Conservation (phyloP, 2,888 invertebrate species). For the Hypselothyrea guttata region DNA sequence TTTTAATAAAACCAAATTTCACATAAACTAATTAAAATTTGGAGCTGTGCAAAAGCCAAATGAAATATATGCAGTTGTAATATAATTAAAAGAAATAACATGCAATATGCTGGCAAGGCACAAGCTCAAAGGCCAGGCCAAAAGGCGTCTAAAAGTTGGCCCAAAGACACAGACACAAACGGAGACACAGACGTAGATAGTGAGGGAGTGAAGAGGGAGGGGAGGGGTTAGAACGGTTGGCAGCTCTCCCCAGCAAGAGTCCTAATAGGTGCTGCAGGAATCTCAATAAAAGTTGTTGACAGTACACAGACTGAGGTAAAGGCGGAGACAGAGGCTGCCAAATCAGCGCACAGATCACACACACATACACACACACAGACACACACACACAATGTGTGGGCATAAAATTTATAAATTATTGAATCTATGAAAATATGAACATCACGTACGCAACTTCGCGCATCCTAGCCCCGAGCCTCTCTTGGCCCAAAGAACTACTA, state of each 20-base stretch:
- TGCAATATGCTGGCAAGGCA: no score
- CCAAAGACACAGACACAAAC: no score
- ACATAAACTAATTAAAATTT: no score
- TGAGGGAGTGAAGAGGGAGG: background rate
- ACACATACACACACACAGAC: constrained; percentile 14
- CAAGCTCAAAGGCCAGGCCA: background rate
- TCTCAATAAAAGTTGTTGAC: constrained; percentile 64
- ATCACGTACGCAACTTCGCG: constrained; percentile 64
- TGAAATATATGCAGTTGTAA: no score
- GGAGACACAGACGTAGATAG: no score
- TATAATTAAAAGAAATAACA: no score
- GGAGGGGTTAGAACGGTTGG: background rate
- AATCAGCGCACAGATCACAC: constrained; percentile 70
- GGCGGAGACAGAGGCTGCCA: constrained; percentile 17
- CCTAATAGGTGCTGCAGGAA: constrained; percentile 39
- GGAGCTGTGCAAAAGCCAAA: no score
- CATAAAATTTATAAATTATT: constrained; percentile 76
- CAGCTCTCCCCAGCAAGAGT: background rate
- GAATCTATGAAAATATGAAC: constrained; percentile 76
- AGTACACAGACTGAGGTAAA: constrained; percentile 20
- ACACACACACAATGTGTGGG: constrained; percentile 24
- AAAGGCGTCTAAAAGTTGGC: background rate
- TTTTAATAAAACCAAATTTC: no score
- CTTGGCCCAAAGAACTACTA: constrained; percentile 34
- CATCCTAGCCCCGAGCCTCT: constrained; percentile 25